Conservation (phyloP, 2,113 vertebrate genomes). For the Lagopus leucura region DNA sequence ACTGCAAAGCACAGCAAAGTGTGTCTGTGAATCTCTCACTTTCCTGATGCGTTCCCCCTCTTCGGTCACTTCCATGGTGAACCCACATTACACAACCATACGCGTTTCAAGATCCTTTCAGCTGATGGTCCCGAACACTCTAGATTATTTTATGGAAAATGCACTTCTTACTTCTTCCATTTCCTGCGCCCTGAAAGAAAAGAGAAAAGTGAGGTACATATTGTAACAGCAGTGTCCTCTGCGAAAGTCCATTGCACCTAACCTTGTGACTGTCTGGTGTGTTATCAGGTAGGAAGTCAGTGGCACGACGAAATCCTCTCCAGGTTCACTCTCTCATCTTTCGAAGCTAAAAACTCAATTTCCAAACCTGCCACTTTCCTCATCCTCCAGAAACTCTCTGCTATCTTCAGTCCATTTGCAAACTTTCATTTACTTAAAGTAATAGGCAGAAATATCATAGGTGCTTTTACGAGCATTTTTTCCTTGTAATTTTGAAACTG, state of each 20-base stretch:
- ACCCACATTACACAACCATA: neutral
- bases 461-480: neutral
- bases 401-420: neutral
- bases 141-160: neutral
- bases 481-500: neutral
- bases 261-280: neutral
- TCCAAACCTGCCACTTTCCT: neutral
- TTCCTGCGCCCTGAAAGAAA: neutral
- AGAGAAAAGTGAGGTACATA: neutral
- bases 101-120: neutral
- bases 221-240: neutral
- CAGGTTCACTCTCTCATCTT: neutral
- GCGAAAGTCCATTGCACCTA: neutral
- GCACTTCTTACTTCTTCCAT: neutral
- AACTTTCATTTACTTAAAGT: neutral
- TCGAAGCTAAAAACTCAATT: neutral
- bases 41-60: neutral
- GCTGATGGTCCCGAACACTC: neutral
- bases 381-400: neutral
- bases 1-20: neutral
- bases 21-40: neutral
- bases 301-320: neutral
- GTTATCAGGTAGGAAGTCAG: neutral
- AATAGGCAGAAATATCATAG: neutral
- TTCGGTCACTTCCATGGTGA: neutral